Percentiles rank a stretch among this genome's conserved stretches.
phyloP scores from a whole-genome alignment of 2,797 vertebrate genomes.

The Scomberomorus guttatus region DNA sequence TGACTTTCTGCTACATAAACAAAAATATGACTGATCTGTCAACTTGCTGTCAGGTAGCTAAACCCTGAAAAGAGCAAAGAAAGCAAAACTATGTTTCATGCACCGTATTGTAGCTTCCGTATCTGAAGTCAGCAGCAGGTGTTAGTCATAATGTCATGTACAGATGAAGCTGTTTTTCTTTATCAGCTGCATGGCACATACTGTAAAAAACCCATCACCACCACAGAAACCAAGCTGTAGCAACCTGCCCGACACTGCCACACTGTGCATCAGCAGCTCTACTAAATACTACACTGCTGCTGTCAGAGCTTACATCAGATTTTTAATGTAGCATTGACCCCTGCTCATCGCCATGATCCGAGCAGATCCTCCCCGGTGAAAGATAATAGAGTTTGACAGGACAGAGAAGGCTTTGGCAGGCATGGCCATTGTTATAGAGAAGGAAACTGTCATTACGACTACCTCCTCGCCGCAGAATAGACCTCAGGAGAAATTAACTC shows the following conservation, averaged over 20 bases:
- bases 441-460: conserved; percentile 77
- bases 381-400: conserved; percentile 83
- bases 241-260: neutral
- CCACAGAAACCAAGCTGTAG: conserved; percentile 1
- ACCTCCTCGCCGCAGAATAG: conserved; percentile 53
- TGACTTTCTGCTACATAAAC: neutral
- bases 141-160: neutral
- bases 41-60: neutral
- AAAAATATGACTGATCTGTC: neutral
- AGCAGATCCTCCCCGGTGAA: conserved; percentile 64
- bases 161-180: neutral
- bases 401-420: conserved; percentile 78
- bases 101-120: neutral
- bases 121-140: neutral
- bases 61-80: neutral
- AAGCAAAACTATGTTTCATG: neutral
- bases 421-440: conserved; percentile 74
- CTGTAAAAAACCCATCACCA: neutral
- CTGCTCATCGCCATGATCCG: conserved; percentile 16
- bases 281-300: neutral
- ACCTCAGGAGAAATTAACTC: conserved; percentile 61
- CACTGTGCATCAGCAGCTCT: neutral
- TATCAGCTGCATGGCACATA: rapidly evolving
- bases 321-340: conserved; percentile 37
- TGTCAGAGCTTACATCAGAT: conserved; percentile 34